Evolutionary conservation across 2,113 vertebrate genomes (phyloP), one percentile per base, ranked within the genome.

Genomic region (Microcebus murinus): DNA sequence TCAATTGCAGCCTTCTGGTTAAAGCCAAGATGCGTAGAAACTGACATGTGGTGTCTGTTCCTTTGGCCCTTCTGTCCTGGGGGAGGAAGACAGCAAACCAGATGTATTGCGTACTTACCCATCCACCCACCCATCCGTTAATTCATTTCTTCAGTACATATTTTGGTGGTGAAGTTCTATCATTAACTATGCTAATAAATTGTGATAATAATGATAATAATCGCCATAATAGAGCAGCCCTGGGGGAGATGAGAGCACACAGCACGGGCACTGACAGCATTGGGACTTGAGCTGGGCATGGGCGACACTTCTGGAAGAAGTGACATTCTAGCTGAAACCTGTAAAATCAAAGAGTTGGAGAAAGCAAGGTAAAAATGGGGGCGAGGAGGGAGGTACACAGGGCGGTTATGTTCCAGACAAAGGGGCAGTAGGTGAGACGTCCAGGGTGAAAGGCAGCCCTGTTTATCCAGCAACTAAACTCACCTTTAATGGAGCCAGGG

Each of bases 101-200:
- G 23, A 76, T 89, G 83, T 95, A 52, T 36, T 94, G 80, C 74
- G 67, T 67, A 27, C 45, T 34, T 77, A 0, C 14, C 83, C 5
- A 57, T 74, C 31, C 6, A 27, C 29, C 18, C 59, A 63, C 63
- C 45, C 12, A 50, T 34, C 65, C 42, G 59, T 45, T 83, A 85
- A 77, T 79, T 50, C 63, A 65, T 91, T 83, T 74, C 9, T 93
- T 81, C 55, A 90, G 63, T 59, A 91, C 85, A 50, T 87, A 42
- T 42, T 90, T 13, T 83, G 12, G n/a, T 59, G n/a, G n/a, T 27
- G 10, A 71, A 31, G 11, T 36, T 36, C 55, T 55, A 67, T 63
- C 52, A 63, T 88, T 52, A 79, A 34, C 3, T 52, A 4, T 45
- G 9, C 4, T 39, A 81, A 23, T 67, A 52, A 39, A 20, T 42